Base-by-base conservation (phyloP, 2,113 vertebrate genomes). In the Cardinalis cardinalis region DNA sequence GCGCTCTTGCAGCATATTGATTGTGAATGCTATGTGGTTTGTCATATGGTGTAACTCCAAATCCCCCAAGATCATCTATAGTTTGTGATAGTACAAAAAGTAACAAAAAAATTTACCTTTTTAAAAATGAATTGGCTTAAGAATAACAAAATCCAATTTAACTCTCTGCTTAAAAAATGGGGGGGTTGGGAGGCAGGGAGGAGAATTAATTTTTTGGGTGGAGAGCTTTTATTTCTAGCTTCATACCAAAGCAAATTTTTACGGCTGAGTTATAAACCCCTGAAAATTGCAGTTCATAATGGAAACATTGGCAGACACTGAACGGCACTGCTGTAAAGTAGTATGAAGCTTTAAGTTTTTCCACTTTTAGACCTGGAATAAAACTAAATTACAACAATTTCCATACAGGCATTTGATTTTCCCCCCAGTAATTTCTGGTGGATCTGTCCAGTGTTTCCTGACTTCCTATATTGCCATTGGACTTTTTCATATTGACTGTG, bases 231-330 rank as follows among this genome's bases (percentile, higher is more conserved):
- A 95, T 94, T 96, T 92, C 93, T 92, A 96, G 86, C 94, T 94
- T 96, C 87, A 96, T 93, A 88, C 73, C 84, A 92, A 97, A 96
- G 84, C 64, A 85, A 91, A 84, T 90, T 96, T 94, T 94, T 95
- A 93, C 85, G 92, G 82, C 76, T 72, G 71, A 95, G 73, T 88
- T 96, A 96, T 94, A 96, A 97, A 94, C 94, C 96, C 94, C 79
- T 94, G 84, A 97, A 96, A 95, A 92, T 82, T 88, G 95, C 79
- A 88, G 93, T 96, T 96, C 94, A 90, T 97, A 96, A 97, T 96
- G 95, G 96, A 96, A 97, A 96, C 85, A 82, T 95, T 97, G 97
- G 97, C 96, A 95, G 73, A 75, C 25, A 32, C 48, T 97, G 94
- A 96, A 96, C 60, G n/a, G 78, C 4, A 29, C 87, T 65, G 72